Base-by-base conservation (phyloP, 2,113 vertebrate genomes). In the Dicaeum eximium region DNA sequence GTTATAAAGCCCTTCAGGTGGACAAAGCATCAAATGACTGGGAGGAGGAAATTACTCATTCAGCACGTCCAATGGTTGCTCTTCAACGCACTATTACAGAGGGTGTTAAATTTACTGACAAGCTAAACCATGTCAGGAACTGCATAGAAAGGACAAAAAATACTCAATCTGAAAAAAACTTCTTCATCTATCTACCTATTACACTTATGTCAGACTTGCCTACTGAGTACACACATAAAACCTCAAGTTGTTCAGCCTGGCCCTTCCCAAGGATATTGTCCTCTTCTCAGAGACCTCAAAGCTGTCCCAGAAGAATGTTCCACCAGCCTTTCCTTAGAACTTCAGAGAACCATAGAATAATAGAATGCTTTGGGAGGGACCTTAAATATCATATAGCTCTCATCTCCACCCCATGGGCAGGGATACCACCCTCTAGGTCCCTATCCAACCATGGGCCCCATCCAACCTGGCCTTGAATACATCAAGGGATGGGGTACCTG, bases 21-120 rank as follows among this genome's bases (percentile, higher is more conserved):
- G 61, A 75, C 48, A 51, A 60, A 33, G 11, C 3, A 7, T 27
- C 15, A 22, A 48, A 40, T 21, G 19, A 11, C 23, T 40, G 35
- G 11, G 30, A 78, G 42, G 74, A 82, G 88, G 61, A 94, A 93
- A 66, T 71, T 21, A 82, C 71, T 94, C 61, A 60, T 71, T 64
- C 14, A 28, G 22, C 20, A 79, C 70, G 35, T 40, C 73, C 65
- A 58, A 21, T 78, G 69, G 23, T 24, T 0, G 2, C 27, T 73
- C 38, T 70, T 57, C 62, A 72, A 18, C 2, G 6, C 0, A 0
- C 10, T 30, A 4, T 47, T n/a, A 23, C 22, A 1, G 17, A 23
- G 24, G 45, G 8, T 5, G 42, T 50, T 58, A 38, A 13, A 56
- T 60, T 58, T 83, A 35, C 48, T 12, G 24, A 45, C 33, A 77